Evolutionary conservation across 2,888 invertebrate species (phyloP).

Genomic region (Trissoscelio sp.): DNA sequence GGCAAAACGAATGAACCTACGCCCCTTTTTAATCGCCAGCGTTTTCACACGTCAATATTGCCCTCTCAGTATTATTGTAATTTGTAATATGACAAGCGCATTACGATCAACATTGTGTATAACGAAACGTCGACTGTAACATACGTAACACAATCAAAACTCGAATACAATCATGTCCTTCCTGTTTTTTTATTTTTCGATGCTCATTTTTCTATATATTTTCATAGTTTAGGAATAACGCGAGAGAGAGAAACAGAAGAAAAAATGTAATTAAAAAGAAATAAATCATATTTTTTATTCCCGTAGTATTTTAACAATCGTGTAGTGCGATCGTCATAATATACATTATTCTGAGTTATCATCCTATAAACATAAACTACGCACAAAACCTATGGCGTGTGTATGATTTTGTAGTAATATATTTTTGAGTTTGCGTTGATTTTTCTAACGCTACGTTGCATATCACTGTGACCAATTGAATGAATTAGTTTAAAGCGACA

Average conservation of each 20-base stretch:
- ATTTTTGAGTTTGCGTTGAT: constrained; percentile 24
- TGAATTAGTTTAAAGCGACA: constrained; percentile 50
- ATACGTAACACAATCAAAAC: constrained; percentile 28
- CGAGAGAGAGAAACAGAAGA: background rate
- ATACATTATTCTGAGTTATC: constrained; percentile 49
- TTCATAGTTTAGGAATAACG: constrained; percentile 6
- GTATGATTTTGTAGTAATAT: constrained; percentile 7
- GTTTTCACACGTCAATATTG: constrained; percentile 54
- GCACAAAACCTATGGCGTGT: constrained; percentile 23
- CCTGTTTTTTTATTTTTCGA: constrained; percentile 5
- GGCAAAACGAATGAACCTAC: constrained; percentile 36
- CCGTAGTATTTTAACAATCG: constrained; percentile 8
- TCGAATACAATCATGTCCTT: constrained; percentile 19
- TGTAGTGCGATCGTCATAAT: constrained; percentile 55
- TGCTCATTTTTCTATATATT: constrained; percentile 13
- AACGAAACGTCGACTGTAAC: constrained; percentile 3
- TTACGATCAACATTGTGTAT: constrained; percentile 2
- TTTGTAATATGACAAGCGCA: constrained; percentile 61
- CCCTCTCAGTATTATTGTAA: constrained; percentile 61
- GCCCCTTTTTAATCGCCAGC: background rate
- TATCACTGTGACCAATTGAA: constrained; percentile 20
- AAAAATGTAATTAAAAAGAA: background rate
- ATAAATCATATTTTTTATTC: constrained; percentile 11
- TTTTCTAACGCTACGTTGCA: constrained; percentile 20
- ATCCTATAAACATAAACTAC: constrained; percentile 50